phyloP scores from a whole-genome alignment of 2,113 vertebrate species.

The Onychorhynchus coronatus region DNA sequence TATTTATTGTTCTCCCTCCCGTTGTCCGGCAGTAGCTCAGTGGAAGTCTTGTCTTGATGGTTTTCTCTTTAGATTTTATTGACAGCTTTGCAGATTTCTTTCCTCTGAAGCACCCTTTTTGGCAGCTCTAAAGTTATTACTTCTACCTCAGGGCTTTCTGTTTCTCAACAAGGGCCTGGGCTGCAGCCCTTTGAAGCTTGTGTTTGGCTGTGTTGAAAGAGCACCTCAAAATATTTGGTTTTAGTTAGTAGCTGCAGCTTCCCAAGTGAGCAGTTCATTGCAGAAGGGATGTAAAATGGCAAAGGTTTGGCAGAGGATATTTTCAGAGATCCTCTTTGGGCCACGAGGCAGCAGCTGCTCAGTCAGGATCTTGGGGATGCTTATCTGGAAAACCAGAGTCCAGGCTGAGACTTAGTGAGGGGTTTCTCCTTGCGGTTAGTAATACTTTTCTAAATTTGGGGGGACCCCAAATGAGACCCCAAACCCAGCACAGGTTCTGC shows the following conservation, averaged over 20 bases:
- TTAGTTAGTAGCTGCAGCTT: slow-evolving; percentile 1
- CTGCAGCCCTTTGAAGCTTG: slow-evolving; percentile 16
- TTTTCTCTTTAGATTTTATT: slow-evolving; percentile 53
- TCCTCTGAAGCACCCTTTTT: slow-evolving; percentile 43
- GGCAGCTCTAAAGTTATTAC: slow-evolving; percentile 29
- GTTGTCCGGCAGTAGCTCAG: background rate
- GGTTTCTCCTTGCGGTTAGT: background rate
- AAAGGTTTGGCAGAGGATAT: background rate
- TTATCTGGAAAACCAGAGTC: background rate
- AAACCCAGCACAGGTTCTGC: background rate
- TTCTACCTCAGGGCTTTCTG: slow-evolving; percentile 10
- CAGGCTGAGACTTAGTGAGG: background rate
- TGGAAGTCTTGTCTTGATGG: background rate
- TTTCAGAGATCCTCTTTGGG: background rate
- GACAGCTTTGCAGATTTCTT: slow-evolving; percentile 49
- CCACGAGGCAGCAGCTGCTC: background rate
- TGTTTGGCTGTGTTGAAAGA: slow-evolving; percentile 41
- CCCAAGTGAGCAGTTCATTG: background rate
- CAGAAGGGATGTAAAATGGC: background rate
- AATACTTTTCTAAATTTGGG: background rate
- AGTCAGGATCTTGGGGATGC: background rate
- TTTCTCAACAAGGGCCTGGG: slow-evolving; percentile 8
- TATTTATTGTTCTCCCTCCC: slow-evolving; percentile 7
- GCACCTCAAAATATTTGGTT: slow-evolving; percentile 47
- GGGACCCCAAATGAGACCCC: background rate